Evolutionary conservation across 2,888 invertebrate genomes (phyloP), one percentile per base, ranked within the genome.

Genomic region (Helleia helle): DNA sequence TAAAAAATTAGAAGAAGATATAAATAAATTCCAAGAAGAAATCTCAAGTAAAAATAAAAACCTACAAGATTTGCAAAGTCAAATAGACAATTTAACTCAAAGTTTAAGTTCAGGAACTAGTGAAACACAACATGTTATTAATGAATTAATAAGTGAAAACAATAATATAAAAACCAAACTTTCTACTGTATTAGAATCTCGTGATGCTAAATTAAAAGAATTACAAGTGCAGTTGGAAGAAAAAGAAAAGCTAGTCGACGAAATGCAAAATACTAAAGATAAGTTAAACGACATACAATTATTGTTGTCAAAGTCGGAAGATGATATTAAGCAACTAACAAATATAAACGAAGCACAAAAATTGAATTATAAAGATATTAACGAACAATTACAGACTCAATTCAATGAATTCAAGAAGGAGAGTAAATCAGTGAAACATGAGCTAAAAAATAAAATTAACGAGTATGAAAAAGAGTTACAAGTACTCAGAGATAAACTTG

Each of bases 391-490:
- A 42, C 77, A 81, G 53, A 41, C 54, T 6, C 74, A 80, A 42
- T 77, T 69, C 50, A 83, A 84, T 40, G 77, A 83, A 54, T 70
- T 70, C 37, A 85, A 77, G 51, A 77, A 69, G 44, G 77, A 84
- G 46, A 73, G 66, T 44, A 87, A 88, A 58, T 71, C 71, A 40
- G 73, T 86, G 24, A 83, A 83, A 50, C 76, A 80, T 38, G 87
- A 87, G 29, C 60, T 91, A 1, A 71, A 83, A 51, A 63, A 73
- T 13, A 89, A 88, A 56, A 60, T 93, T 43, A 88, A 88, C 46
- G 90, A 74, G 12, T 72, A 73, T 42, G 77, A 85, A 45, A 77
- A 74, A 50, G 66, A 74, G 53, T 56, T 76, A 43, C 61, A 67
- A 46, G 70, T 71, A 42, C 70, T 75, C 34, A 83, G 71, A 59